Evolutionary conservation across 2,888 invertebrate species (phyloP).

Genomic region (Dermolepida albohirtum): DNA sequence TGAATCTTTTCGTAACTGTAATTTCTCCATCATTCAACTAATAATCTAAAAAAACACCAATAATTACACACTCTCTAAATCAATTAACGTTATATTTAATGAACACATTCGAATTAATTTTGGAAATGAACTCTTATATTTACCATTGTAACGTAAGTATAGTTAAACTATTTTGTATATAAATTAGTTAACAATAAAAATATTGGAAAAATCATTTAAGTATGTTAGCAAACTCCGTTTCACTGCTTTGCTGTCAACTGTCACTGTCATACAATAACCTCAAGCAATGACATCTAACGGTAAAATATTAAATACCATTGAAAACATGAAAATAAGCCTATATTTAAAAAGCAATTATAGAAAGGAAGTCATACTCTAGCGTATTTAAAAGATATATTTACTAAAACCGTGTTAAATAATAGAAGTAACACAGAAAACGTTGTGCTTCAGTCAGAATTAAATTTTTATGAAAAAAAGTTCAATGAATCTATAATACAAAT

Average conservation of each 20-base stretch:
- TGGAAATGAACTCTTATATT: background rate
- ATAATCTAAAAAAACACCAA: slow-evolving; percentile 51
- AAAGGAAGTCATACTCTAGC: too few relatives aligned
- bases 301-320: too few relatives aligned
- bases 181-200: slow-evolving; percentile 11
- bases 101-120: background rate
- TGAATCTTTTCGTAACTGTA: slow-evolving; percentile 72
- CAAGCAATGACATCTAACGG: too few relatives aligned
- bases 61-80: slow-evolving; percentile 2
- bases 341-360: too few relatives aligned
- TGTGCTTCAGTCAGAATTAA: too few relatives aligned
- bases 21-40: slow-evolving; percentile 74
- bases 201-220: slow-evolving; percentile 16
- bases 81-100: background rate
- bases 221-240: slow-evolving; percentile 2
- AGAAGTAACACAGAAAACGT: too few relatives aligned
- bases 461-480: too few relatives aligned
- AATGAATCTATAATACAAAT: too few relatives aligned
- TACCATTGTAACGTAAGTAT: slow-evolving; percentile 7
- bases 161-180: slow-evolving; percentile 8
- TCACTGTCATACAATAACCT: slow-evolving; percentile 32
- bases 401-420: too few relatives aligned
- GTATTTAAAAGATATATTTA: too few relatives aligned
- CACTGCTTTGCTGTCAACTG: slow-evolving; percentile 13
- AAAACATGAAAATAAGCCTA: too few relatives aligned